These are phyloP conservation scores for Hiodon tergisus DNA, from an alignment of 2,113 vertebrate species.

Conservation along the genomic window DNA sequence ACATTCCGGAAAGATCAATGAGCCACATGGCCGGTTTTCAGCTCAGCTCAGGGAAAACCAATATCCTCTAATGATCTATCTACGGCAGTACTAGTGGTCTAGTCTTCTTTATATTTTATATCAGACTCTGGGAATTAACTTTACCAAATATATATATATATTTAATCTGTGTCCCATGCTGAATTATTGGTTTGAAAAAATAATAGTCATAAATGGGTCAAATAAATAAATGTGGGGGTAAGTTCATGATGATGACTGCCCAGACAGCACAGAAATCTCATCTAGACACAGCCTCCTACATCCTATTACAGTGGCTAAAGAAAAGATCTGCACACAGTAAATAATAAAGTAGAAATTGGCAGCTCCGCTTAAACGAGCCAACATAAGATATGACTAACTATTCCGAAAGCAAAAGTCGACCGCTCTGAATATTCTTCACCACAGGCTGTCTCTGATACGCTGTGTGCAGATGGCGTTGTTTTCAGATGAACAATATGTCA, in stretches of 20 bases:
- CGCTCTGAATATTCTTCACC: not conserved
- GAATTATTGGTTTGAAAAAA: not conserved
- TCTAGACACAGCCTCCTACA: not conserved
- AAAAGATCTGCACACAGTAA: not conserved
- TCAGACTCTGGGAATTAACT: too few relatives aligned
- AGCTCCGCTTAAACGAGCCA: not conserved
- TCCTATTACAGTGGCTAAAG: not conserved
- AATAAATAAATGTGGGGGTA: not conserved
- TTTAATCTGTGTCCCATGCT: too few relatives aligned
- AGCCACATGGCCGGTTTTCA: not conserved
- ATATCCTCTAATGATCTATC: too few relatives aligned
- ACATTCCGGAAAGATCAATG: slow-evolving; percentile 37
- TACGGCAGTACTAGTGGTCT: too few relatives aligned
- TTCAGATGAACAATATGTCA: too few relatives aligned
- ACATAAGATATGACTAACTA: not conserved
- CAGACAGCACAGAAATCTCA: not conserved
- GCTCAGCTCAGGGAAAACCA: slow-evolving; percentile 20
- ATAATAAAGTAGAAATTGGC: slow-evolving; percentile 8
- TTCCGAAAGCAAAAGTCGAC: not conserved
- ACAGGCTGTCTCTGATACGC: not conserved
- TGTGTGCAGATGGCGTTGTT: not conserved
- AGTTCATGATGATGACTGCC: too few relatives aligned
- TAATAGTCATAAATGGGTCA: not conserved
- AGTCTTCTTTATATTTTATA: too few relatives aligned
- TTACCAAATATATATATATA: too few relatives aligned